Percentiles rank a stretch among this genome's conserved stretches.
Evolutionary conservation across 2,797 vertebrate genomes (phyloP).

Genomic region (Bradypus variegatus): DNA sequence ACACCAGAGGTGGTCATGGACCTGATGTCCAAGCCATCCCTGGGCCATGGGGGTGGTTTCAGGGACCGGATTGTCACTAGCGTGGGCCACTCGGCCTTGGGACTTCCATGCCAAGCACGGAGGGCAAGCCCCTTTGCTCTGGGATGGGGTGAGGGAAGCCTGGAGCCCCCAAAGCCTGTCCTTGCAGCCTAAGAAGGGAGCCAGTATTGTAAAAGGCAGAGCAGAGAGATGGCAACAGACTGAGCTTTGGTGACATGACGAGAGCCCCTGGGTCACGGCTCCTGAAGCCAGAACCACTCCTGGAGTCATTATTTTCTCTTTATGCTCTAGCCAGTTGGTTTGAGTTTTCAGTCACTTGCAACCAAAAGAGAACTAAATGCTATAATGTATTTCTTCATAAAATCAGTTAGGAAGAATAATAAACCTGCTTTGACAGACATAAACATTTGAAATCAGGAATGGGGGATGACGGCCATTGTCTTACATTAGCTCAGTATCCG

Average conservation of each 20-base stretch:
- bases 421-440: neutral
- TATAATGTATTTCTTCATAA: neutral
- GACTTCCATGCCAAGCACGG: neutral
- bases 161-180: neutral
- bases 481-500: neutral
- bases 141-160: neutral
- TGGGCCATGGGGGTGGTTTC: neutral
- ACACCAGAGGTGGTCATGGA: neutral
- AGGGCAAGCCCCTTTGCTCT: neutral
- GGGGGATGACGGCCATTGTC: neutral
- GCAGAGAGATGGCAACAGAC: neutral
- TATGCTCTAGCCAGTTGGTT: neutral
- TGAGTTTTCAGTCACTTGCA: neutral
- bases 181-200: neutral
- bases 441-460: neutral
- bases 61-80: neutral
- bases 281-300: neutral
- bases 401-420: neutral
- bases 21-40: neutral
- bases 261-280: neutral
- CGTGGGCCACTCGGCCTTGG: neutral
- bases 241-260: too few relatives aligned
- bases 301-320: neutral
- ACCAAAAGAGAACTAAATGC: neutral
- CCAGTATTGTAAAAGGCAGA: neutral